phyloP scores from a whole-genome alignment of 2,888 invertebrate species.

The Calliphora vomitoria region DNA sequence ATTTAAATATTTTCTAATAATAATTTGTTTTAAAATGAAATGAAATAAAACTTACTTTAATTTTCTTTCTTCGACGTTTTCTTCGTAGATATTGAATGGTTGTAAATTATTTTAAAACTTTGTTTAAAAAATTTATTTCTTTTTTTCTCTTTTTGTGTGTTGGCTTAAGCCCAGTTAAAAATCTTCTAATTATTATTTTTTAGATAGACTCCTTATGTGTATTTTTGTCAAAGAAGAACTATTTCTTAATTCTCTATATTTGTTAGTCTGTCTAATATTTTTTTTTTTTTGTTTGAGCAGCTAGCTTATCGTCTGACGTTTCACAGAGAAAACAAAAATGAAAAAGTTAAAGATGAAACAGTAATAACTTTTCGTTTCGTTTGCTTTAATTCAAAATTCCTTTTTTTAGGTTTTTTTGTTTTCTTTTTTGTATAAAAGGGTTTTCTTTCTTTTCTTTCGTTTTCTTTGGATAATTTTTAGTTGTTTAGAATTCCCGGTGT shows the following conservation, averaged over 20 bases:
- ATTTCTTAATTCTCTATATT: constrained; percentile 8
- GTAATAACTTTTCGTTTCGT: constrained; percentile 32
- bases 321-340: no score
- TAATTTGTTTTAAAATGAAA: background rate
- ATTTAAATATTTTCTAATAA: background rate
- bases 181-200: background rate
- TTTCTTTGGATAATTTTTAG: constrained; percentile 34
- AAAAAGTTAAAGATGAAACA: constrained; percentile 24
- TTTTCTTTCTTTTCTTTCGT: constrained; percentile 22
- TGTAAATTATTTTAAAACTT: constrained; percentile 76
- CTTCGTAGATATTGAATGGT: constrained; percentile 81
- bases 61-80: constrained; percentile 81
- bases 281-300: background rate
- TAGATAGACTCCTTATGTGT: constrained; percentile 4
- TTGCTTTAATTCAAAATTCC: constrained; percentile 13
- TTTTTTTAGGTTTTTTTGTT: constrained; percentile 36
- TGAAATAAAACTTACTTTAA: constrained; percentile 76
- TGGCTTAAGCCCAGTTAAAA: constrained; percentile 10
- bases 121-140: constrained; percentile 60
- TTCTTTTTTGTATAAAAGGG: background rate
- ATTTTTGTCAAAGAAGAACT: background rate
- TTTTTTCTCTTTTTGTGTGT: background rate
- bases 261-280: background rate
- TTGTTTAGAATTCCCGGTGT: constrained; percentile 28
- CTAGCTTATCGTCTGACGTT: background rate